phyloP scores from a whole-genome alignment of 2,113 vertebrate genomes.

The Symphodus melops region DNA sequence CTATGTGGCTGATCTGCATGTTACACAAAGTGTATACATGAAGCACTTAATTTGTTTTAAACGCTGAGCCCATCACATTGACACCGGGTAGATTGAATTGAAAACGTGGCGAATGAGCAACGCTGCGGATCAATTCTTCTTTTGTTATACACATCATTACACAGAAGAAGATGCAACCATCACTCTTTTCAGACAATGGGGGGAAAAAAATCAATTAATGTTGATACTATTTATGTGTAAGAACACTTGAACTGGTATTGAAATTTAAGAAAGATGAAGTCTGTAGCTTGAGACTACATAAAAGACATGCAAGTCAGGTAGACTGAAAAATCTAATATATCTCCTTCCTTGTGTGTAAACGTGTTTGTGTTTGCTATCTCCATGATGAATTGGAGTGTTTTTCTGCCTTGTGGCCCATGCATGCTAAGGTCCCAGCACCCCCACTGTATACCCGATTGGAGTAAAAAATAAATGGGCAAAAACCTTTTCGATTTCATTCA shows the following conservation, averaged over 20 bases:
- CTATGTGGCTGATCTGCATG: background rate
- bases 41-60: constrained; percentile 18
- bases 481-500: constrained; percentile 33
- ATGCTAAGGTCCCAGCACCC: constrained; percentile 21
- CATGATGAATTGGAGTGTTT: constrained; percentile 49
- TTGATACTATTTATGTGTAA: background rate
- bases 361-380: constrained; percentile 52
- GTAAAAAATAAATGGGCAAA: constrained; percentile 5
- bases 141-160: constrained; percentile 65
- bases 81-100: constrained; percentile 8
- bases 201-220: constrained; percentile 37
- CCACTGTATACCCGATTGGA: constrained; percentile 15
- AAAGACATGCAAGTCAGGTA: constrained; percentile 27
- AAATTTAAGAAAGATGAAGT: background rate
- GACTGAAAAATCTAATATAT: constrained; percentile 13
- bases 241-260: background rate
- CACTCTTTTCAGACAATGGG: constrained; percentile 30
- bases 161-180: constrained; percentile 51
- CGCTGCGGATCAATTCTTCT: constrained; percentile 56
- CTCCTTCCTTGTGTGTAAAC: background rate
- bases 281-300: background rate
- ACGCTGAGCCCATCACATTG: background rate
- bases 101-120: constrained; percentile 43
- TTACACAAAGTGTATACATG: background rate
- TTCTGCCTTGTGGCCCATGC: constrained; percentile 26